phyloP scores from a whole-genome alignment of 2,888 invertebrate genomes.

The Octonoba sinensis region DNA sequence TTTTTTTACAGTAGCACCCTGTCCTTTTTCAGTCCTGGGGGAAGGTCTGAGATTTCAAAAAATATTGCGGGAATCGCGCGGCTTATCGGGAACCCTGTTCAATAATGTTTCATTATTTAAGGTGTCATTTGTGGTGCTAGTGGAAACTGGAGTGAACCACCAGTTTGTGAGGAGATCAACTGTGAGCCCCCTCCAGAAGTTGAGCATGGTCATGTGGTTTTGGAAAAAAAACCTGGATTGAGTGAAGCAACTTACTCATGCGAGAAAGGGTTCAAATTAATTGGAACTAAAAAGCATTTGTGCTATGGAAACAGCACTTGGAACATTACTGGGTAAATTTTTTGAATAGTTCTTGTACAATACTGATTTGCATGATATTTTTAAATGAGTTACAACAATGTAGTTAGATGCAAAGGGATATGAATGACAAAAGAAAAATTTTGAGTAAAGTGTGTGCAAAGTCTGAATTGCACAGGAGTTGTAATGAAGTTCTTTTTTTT shows the following conservation, averaged over 20 bases:
- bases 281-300: conserved; percentile 42
- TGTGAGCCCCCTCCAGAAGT: conserved; percentile 62
- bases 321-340: conserved; percentile 47
- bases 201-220: conserved; percentile 50
- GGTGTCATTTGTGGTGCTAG: conserved; percentile 30
- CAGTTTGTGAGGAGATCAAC: conserved; percentile 43
- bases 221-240: conserved; percentile 57
- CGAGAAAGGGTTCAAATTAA: conserved; percentile 59
- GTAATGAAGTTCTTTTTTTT: too few species aligned
- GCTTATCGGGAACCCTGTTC: too few species aligned
- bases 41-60: too few species aligned
- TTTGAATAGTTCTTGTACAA: not conserved
- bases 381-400: too few species aligned
- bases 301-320: conserved; percentile 48
- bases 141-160: conserved; percentile 36
- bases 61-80: too few species aligned
- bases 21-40: too few species aligned
- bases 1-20: too few species aligned
- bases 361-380: too few species aligned
- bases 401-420: too few species aligned
- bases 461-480: too few species aligned
- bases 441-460: too few species aligned
- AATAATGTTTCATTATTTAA: not conserved
- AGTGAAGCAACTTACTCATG: conserved; percentile 65
- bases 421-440: too few species aligned